phyloP scores from a whole-genome alignment of 2,888 invertebrate genomes.

The Cremastobaeus sp. region DNA sequence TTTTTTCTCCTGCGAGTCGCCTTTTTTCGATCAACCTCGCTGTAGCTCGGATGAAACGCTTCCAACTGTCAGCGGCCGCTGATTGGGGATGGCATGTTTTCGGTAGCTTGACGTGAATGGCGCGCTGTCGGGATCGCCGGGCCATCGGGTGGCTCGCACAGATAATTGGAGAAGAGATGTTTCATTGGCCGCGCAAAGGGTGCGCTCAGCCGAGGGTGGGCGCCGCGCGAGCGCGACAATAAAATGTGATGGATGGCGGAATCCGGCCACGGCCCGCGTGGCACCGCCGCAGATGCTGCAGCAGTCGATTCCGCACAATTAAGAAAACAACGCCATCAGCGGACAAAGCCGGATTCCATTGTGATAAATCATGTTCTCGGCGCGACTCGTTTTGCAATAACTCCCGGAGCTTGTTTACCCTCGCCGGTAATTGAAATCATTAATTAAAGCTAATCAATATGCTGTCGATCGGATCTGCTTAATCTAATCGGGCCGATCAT shows the following conservation, averaged over 20 bases:
- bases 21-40: conserved; percentile 41
- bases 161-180: conserved; percentile 37
- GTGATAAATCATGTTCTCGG: too few species aligned
- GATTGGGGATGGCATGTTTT: conserved; percentile 53
- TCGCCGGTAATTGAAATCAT: too few species aligned
- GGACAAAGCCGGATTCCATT: too few species aligned
- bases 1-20: conserved; percentile 22
- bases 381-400: too few species aligned
- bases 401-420: too few species aligned
- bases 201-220: conserved; percentile 10
- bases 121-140: conserved; percentile 7
- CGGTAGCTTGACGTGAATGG: conserved; percentile 39
- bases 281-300: background rate
- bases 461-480: background rate
- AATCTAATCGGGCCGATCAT: conserved; percentile 13
- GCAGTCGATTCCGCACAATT: too few species aligned
- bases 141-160: conserved; percentile 5
- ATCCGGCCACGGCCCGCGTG: background rate
- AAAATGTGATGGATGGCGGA: conserved; percentile 22
- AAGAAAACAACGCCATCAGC: too few species aligned
- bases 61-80: conserved; percentile 27
- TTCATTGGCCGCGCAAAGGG: conserved; percentile 25
- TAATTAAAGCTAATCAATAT: background rate
- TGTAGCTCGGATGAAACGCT: conserved; percentile 28
- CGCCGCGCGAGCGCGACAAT: conserved; percentile 17